Evolutionary conservation across 2,797 vertebrate species (phyloP).

Genomic region (Erpetoichthys calabaricus): DNA sequence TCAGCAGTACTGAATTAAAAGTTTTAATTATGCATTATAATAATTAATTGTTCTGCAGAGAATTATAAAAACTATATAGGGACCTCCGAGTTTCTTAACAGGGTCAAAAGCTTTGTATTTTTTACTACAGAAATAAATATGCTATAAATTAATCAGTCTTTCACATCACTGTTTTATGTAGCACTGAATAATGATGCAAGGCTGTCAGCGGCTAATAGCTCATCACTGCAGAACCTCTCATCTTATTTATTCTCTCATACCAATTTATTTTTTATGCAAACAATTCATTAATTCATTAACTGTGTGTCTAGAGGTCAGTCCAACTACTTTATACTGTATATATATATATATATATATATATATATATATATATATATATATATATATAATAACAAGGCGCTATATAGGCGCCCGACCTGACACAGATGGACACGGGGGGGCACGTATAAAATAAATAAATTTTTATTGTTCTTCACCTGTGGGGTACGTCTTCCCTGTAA

Average conservation of each 20-base stretch:
- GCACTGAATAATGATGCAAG: slow-evolving; percentile 87
- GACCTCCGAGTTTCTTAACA: slow-evolving; percentile 53
- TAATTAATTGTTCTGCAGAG: slow-evolving; percentile 82
- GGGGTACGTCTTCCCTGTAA: too few species aligned
- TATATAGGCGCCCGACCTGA: too few species aligned
- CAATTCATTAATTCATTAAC: too few species aligned
- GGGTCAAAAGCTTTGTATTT: slow-evolving; percentile 61
- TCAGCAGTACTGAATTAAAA: slow-evolving; percentile 73
- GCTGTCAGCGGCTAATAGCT: slow-evolving; percentile 74
- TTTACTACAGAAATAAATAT: slow-evolving; percentile 59
- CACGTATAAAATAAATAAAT: too few species aligned
- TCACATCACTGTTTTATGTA: slow-evolving; percentile 82
- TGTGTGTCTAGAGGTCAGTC: too few species aligned
- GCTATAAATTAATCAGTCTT: slow-evolving; percentile 88
- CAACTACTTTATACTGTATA: too few species aligned
- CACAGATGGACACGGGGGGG: too few species aligned
- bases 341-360: too few species aligned
- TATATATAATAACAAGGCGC: too few species aligned
- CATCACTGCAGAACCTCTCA: slow-evolving; percentile 16
- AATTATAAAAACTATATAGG: slow-evolving; percentile 56
- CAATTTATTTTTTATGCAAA: slow-evolving; percentile 42
- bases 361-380: too few species aligned
- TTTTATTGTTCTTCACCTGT: too few species aligned
- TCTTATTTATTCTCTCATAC: slow-evolving; percentile 11
- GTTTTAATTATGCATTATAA: slow-evolving; percentile 94